phyloP scores from a whole-genome alignment of 1,140 invertebrate genomes.

The Trachymyrmex cornetzi region DNA sequence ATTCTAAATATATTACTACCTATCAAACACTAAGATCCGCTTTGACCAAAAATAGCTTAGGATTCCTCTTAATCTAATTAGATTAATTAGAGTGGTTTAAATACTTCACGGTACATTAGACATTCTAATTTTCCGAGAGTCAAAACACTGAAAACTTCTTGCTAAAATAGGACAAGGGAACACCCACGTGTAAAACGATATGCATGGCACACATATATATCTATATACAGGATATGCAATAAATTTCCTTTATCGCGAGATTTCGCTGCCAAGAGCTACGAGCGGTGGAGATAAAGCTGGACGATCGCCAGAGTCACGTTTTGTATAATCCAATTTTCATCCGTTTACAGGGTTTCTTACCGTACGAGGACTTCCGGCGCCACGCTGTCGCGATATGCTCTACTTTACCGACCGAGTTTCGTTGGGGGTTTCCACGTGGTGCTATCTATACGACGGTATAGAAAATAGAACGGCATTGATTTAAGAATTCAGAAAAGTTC shows the following conservation, averaged over 20 bases:
- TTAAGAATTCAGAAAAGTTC: background rate
- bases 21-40: too few relatives aligned
- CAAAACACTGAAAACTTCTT: background rate
- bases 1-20: too few relatives aligned
- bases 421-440: slow-evolving; percentile 23
- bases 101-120: background rate
- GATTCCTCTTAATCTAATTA: too few relatives aligned
- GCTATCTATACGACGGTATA: slow-evolving; percentile 13
- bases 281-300: slow-evolving; percentile 51
- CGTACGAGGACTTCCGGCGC: slow-evolving; percentile 59
- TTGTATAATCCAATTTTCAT: slow-evolving; percentile 64
- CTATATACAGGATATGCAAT: slow-evolving; percentile 49
- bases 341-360: slow-evolving; percentile 61
- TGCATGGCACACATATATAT: slow-evolving; percentile 50
- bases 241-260: slow-evolving; percentile 63
- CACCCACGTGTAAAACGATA: slow-evolving; percentile 21
- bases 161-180: slow-evolving; percentile 36
- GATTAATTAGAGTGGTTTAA: background rate
- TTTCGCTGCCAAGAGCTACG: slow-evolving; percentile 41
- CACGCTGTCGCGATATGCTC: background rate
- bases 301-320: slow-evolving; percentile 64
- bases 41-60: too few relatives aligned
- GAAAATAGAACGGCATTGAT: background rate
- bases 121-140: background rate
- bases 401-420: slow-evolving; percentile 40